Evolutionary conservation across 2,888 invertebrate genomes (phyloP), one percentile per base, ranked within the genome.

Genomic region (Phyto melanocephala): DNA sequence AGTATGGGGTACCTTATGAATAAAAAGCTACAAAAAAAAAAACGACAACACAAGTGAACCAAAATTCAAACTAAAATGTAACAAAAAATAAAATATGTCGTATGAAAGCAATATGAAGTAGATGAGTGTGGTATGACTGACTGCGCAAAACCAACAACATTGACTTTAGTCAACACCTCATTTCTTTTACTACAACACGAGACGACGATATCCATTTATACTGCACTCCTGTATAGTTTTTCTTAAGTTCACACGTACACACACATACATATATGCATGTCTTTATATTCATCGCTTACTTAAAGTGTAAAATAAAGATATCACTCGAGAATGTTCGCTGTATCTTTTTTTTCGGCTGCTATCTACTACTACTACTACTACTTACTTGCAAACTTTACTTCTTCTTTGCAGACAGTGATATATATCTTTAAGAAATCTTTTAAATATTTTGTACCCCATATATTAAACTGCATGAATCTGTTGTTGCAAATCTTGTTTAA

Each of bases 251-350:
- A 6, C 28, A 5, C 6, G 6, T 28, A 28, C 6, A 28, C 28
- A 5, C 6, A 5, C 28, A 28, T 28, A 28, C 28, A 5, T 28
- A 28, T 28, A 6, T 28, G 6, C 28, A 28, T 28, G 3, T 28
- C 6, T 5, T 28, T 6, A 28, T 28, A 28, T 28, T 45, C 37
- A 45, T 75, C 37, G 13, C 15, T 50, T 11, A 37, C 6, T 42
- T 70, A 63, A 74, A 15, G 67, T 67, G 63, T 28, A 22, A 81
- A 78, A 81, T 81, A 70, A 81, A 81, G 78, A 78, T 81, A 81
- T 81, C 74, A 78, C 28, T 81, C 35, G 24, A 40, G 10, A 17
- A 15, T 15, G 15, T 28, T 28, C 8, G 2, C n/a, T n/a, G n/a
- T n/a, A 37, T 7, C 5, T 13, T 50, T 47, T 71, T 65, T 33